Evolutionary conservation across 1,140 invertebrate genomes (phyloP).

Genomic region (Belonocnema kinseyi): DNA sequence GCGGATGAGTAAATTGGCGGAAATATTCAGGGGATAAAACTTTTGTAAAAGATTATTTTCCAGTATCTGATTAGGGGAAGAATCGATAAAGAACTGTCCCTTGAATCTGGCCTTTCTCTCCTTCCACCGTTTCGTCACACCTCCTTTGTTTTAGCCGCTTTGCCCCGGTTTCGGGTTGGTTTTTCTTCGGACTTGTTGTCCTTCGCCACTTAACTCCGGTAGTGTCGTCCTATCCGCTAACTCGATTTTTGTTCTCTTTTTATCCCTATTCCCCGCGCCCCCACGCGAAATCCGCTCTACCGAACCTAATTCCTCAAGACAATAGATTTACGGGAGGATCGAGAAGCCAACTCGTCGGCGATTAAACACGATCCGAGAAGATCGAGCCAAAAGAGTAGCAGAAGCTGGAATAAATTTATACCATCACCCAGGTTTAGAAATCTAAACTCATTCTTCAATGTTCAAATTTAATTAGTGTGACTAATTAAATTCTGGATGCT

Average conservation of each 20-base stretch:
- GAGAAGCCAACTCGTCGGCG: background rate
- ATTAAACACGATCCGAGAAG: constrained; percentile 3
- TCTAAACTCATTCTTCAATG: too few species aligned
- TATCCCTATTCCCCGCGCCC: constrained; percentile 45
- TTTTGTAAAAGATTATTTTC: too few species aligned
- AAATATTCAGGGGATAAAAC: background rate
- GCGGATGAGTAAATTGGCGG: too few species aligned
- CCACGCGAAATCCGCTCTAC: constrained; percentile 28
- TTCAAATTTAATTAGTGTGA: too few species aligned
- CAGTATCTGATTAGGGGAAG: background rate
- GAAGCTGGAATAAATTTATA: too few species aligned
- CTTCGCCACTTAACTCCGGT: constrained; percentile 74
- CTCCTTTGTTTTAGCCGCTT: constrained; percentile 72
- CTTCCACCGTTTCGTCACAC: constrained; percentile 66
- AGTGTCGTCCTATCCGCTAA: constrained; percentile 65
- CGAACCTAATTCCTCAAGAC: constrained; percentile 16
- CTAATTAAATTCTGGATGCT: too few species aligned
- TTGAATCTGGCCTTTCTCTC: constrained; percentile 39
- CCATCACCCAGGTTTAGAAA: too few species aligned
- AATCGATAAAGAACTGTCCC: constrained; percentile 1
- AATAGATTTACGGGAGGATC: constrained; percentile 4
- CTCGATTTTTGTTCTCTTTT: constrained; percentile 39
- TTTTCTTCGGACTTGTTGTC: constrained; percentile 67
- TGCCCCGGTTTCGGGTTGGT: constrained; percentile 61
- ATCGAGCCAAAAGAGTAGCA: background rate